Evolutionary conservation across 2,888 invertebrate genomes (phyloP).

Genomic region (Agrochola lota): DNA sequence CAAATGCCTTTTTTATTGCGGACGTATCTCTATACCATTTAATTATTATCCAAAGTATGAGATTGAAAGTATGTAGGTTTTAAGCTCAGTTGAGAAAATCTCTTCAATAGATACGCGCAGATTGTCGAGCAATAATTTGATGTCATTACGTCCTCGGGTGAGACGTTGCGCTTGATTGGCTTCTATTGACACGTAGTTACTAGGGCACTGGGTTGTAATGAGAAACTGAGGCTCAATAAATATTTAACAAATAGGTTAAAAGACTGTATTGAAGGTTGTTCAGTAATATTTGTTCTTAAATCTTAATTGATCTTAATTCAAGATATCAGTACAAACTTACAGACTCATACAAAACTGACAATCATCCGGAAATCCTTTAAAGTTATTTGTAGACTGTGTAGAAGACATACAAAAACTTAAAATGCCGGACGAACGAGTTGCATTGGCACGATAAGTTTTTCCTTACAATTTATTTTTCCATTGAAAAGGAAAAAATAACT

Average conservation of each 20-base stretch:
- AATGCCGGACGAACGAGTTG: constrained; percentile 35
- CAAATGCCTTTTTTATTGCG: constrained; percentile 49
- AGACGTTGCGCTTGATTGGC: constrained; percentile 68
- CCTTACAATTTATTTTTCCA: constrained; percentile 20
- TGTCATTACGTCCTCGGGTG: constrained; percentile 63
- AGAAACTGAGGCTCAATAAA: constrained; percentile 42
- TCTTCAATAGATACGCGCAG: constrained; percentile 14
- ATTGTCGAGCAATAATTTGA: constrained; percentile 53
- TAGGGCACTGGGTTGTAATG: constrained; percentile 65
- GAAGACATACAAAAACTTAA: constrained; percentile 41
- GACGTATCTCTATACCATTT: constrained; percentile 52
- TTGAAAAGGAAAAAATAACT: constrained; percentile 6
- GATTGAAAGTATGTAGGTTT: constrained; percentile 64
- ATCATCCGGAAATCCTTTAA: constrained; percentile 60
- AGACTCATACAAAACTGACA: constrained; percentile 34
- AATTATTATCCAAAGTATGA: constrained; percentile 48
- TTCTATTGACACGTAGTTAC: constrained; percentile 72
- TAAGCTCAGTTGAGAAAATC: constrained; percentile 57
- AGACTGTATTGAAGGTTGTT: not conserved
- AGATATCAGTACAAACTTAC: constrained; percentile 1
- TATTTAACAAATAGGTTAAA: constrained; percentile 24
- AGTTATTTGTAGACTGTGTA: constrained; percentile 29
- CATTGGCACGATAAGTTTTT: constrained; percentile 40
- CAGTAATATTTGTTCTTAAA: not conserved
- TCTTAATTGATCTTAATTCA: constrained; percentile 9